Base-by-base conservation (phyloP, 1,140 invertebrate genomes). In the Aphelenchoides fujianensis region DNA sequence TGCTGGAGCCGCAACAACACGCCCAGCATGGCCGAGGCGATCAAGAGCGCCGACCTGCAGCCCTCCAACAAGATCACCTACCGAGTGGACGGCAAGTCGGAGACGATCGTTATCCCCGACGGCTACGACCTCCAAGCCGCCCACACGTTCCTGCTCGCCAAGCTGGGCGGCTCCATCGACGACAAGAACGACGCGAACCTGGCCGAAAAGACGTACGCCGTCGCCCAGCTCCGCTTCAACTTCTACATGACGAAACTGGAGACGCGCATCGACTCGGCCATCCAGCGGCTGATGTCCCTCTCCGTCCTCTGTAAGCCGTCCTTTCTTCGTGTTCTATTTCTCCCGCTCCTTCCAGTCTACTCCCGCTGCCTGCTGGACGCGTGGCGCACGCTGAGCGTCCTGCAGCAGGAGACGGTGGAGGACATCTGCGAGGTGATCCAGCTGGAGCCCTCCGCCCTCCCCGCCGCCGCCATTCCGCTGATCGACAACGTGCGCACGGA, bases 281-380 rank as follows among this genome's bases (percentile, higher is more conserved):
- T 78, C 34, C 34, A 72, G n/a, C 37, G 79, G 3, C 55, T 78
- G 7, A 81, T 81, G 57, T 54, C 79, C 16, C 52, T 79, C 3
- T 82, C 76, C n/a, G 70, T 79, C 30, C 28, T 78, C n/a, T 79
- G 76, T 77, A 35, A 75, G 57, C 66, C 9, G n/a, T n/a, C n/a
- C n/a, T n/a, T n/a, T n/a, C n/a, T 68, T 19, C 12, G 0, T n/a
- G 31, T 77, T 12, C 64, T 72, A 12, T 63, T 16, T 75, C 28
- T 28, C n/a, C n/a, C n/a, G n/a, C n/a, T n/a, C n/a, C n/a, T 78
- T 77, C 80, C 27, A 77, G 76, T 81, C 41, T 78, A 78, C 61
- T 78, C 76, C 36, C 79, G 76, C 5, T 78, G 79, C 53, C 53
- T 76, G 9, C 37, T 76, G 52, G 75, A 76, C n/a, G 75, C 78